A percentile compares a stretch with the other conserved stretches of the same genome.
phyloP scores from a whole-genome alignment of 2,797 vertebrate genomes.

The Cryptoprocta ferox region DNA sequence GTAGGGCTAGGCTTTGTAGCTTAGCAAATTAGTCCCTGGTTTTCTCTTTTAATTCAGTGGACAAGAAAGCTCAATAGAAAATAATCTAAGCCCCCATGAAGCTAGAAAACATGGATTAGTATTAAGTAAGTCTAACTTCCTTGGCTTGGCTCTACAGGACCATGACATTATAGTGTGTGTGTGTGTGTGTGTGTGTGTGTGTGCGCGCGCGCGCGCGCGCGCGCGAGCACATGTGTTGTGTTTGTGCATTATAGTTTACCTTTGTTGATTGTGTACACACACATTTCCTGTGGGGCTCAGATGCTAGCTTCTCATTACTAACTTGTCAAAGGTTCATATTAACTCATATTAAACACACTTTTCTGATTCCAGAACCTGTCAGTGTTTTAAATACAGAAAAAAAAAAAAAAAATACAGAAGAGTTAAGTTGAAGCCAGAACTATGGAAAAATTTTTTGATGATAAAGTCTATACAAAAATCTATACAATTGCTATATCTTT shows the following conservation, averaged over 20 bases:
- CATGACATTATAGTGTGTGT: not conserved
- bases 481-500: not conserved
- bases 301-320: conserved; percentile 40
- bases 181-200: not conserved
- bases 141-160: conserved; percentile 64
- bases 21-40: conserved; percentile 71
- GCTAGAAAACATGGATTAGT: conserved; percentile 62
- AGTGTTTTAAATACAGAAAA: not conserved
- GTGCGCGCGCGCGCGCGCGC: not conserved
- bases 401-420: too few relatives aligned
- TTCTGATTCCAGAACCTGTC: conserved; percentile 35
- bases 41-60: conserved; percentile 68
- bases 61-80: conserved; percentile 75
- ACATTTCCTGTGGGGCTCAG: not conserved
- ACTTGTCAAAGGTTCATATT: not conserved
- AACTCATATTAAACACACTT: conserved; percentile 32
- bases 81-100: conserved; percentile 66
- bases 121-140: conserved; percentile 58
- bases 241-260: not conserved
- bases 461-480: not conserved
- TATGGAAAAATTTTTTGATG: not conserved
- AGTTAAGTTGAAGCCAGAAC: conserved; percentile 4
- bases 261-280: not conserved
- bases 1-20: conserved; percentile 59
- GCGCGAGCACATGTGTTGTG: not conserved